Conservation (phyloP, 2,113 vertebrate genomes). For the Ornithorhynchus anatinus region DNA sequence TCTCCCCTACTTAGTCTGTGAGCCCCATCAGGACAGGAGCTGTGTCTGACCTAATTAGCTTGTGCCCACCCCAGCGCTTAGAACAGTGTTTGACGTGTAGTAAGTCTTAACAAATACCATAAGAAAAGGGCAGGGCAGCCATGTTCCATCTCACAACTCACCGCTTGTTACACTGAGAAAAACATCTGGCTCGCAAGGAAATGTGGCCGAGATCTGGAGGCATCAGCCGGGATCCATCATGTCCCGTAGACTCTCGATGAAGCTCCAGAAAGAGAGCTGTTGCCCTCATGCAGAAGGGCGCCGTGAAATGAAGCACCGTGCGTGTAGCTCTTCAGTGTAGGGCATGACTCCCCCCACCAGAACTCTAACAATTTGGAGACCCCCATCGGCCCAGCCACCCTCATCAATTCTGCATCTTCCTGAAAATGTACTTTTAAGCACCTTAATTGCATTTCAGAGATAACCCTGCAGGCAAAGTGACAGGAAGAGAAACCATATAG, state of each 20-base stretch:
- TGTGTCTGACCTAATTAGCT: too few relatives aligned
- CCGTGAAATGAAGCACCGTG: slow-evolving; percentile 14
- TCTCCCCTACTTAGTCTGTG: too few relatives aligned
- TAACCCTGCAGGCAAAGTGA: slow-evolving; percentile 91
- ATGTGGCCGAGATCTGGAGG: slow-evolving; percentile 52
- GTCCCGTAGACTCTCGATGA: background rate
- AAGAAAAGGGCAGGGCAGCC: too few relatives aligned
- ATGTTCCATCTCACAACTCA: too few relatives aligned
- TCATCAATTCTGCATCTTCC: slow-evolving; percentile 91
- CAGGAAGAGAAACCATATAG: slow-evolving; percentile 90
- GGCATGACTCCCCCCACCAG: slow-evolving; percentile 57
- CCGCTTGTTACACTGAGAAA: too few relatives aligned
- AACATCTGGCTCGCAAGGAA: slow-evolving; percentile 55
- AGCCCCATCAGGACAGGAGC: too few relatives aligned
- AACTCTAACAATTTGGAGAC: slow-evolving; percentile 64
- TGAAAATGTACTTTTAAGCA: slow-evolving; percentile 97
- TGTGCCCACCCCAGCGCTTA: too few relatives aligned
- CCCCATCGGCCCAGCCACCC: slow-evolving; percentile 73
- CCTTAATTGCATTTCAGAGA: slow-evolving; percentile 98
- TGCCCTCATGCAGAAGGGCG: slow-evolving; percentile 30
- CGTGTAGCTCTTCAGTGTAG: slow-evolving; percentile 24
- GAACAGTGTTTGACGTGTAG: too few relatives aligned
- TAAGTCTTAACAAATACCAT: too few relatives aligned
- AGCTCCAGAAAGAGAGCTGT: background rate
- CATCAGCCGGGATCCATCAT: background rate